Percentiles rank a stretch among this genome's conserved stretches.
phyloP scores from a whole-genome alignment of 2,888 invertebrate genomes.

The Tachina fera region DNA sequence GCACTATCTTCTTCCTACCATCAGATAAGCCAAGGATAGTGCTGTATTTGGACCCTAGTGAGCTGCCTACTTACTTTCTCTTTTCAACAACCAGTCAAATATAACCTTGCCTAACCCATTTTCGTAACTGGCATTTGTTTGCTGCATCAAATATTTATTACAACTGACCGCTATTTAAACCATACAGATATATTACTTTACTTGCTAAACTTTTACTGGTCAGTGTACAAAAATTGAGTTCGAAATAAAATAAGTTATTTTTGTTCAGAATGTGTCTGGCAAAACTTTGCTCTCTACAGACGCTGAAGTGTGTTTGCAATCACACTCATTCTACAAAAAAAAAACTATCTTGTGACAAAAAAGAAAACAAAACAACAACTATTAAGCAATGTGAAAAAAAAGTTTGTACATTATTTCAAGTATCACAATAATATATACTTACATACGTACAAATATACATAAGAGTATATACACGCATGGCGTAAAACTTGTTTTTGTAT shows the following conservation, averaged over 20 bases:
- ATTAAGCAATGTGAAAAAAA: background rate
- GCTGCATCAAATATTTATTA: too few species aligned
- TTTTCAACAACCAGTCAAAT: too few species aligned
- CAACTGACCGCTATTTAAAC: too few species aligned
- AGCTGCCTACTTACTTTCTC: too few species aligned
- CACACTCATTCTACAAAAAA: background rate
- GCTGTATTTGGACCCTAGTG: too few species aligned
- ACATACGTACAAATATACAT: background rate
- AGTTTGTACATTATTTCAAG: background rate
- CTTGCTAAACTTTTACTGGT: background rate
- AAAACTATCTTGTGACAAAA: background rate
- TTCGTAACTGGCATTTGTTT: too few species aligned
- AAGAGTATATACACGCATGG: conserved; percentile 4
- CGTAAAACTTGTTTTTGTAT: too few species aligned
- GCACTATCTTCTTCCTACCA: too few species aligned
- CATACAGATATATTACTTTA: background rate
- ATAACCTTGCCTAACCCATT: too few species aligned
- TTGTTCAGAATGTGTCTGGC: conserved; percentile 29
- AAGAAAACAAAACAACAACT: conserved; percentile 13
- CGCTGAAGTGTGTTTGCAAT: conserved; percentile 12
- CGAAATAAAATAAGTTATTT: conserved; percentile 51
- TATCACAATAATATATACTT: background rate
- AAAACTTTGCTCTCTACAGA: conserved; percentile 24
- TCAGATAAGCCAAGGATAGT: too few species aligned
- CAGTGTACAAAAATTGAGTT: conserved; percentile 20